Base-by-base conservation (phyloP, 1,140 invertebrate species). In the Anastrepha ludens region DNA sequence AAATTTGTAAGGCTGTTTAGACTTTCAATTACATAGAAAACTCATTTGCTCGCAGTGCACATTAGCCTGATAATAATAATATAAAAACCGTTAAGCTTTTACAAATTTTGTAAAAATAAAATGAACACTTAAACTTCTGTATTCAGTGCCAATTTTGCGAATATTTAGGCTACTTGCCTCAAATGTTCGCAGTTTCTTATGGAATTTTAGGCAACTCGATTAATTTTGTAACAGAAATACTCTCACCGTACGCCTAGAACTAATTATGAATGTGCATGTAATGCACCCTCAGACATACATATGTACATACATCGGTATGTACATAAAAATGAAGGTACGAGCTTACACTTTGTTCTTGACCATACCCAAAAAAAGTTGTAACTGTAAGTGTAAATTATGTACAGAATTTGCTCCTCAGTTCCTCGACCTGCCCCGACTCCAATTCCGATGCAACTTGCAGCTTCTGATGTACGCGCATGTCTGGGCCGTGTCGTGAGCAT, bases 341-440 rank as follows among this genome's bases (percentile, higher is more conserved):
- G 50, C 44, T 47, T 81, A 47, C 74, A 81, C 74, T 55, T 81
- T 81, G 74, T 81, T 81, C 74, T 81, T 81, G 74, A 81, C 74
- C 74, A 81, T 81, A 81, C 74, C 74, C 74, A 81, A 81, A 81
- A 81, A 62, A 55, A 7, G 8, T 81, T 20, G 74, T 55, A 81
- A 55, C 74, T 81, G 74, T 81, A 81, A 81, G 15, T 41, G 50
- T 81, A 81, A 81, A 81, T 11, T 81, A 3, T 81, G 74, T n/a
- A 55, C 50, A 81, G 47, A 81, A 2, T 81, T 81, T 81, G 74
- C 74, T 55, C 74, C n/a, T 55, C 74, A 55, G 74, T 81, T 81
- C 74, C 74, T 81, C 74, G 50, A 81, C 74, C 74, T 50, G 74
- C 74, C 74, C 74, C 50, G 44, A 55, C 74, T 81, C n/a, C 74